phyloP scores from a whole-genome alignment of 2,113 vertebrate genomes.

The Lipotes vexillifer region DNA sequence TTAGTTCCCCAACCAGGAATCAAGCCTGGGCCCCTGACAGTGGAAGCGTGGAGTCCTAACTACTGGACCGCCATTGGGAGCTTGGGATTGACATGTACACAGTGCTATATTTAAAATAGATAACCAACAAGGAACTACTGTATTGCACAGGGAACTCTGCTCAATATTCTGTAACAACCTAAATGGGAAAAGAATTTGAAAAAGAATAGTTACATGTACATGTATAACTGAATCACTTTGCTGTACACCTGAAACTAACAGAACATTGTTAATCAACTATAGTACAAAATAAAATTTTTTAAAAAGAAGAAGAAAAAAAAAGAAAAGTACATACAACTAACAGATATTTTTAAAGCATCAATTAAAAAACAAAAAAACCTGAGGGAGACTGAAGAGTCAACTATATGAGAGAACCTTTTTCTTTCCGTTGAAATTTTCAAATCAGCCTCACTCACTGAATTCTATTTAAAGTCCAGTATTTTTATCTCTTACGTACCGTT shows the following conservation, averaged over 20 bases:
- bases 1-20: background rate
- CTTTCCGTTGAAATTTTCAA: background rate
- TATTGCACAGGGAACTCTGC: background rate
- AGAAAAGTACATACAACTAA: background rate
- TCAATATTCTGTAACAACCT: background rate
- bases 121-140: background rate
- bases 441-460: rapidly evolving
- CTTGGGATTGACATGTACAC: background rate
- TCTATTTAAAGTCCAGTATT: background rate
- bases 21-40: background rate
- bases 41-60: background rate
- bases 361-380: background rate
- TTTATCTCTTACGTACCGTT: background rate
- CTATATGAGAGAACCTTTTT: background rate
- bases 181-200: background rate
- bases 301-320: background rate
- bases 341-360: background rate
- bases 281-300: background rate
- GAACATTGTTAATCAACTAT: background rate
- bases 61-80: background rate
- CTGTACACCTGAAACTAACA: background rate
- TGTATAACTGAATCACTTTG: no score
- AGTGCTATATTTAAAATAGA: background rate
- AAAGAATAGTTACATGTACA: no score
- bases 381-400: background rate